Evolutionary conservation across 2,888 invertebrate genomes (phyloP).

Genomic region (Homarus gammarus): DNA sequence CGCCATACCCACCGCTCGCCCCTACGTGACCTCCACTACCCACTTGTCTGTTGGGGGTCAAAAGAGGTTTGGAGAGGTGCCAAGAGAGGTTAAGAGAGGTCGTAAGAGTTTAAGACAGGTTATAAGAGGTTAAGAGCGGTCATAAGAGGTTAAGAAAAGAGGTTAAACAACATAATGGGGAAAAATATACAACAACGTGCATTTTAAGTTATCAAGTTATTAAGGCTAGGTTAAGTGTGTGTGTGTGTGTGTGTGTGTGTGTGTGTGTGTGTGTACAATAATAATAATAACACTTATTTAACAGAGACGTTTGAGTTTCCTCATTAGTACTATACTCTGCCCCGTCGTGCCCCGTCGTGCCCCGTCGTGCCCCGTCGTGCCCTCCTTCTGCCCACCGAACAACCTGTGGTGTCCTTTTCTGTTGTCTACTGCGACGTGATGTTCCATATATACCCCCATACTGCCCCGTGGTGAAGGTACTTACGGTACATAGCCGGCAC

Average conservation of each 20-base stretch:
- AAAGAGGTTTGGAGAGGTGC: neutral
- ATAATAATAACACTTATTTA: too few species aligned
- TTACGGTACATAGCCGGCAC: constrained; percentile 45
- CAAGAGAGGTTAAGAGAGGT: neutral
- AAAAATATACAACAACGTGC: too few species aligned
- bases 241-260: too few species aligned
- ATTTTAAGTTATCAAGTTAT: too few species aligned
- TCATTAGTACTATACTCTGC: too few species aligned
- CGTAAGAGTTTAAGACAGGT: neutral
- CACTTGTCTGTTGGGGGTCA: constrained; percentile 17
- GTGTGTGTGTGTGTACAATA: too few species aligned
- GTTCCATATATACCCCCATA: neutral
- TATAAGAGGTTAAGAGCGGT: neutral
- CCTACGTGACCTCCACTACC: constrained; percentile 37
- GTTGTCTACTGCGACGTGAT: neutral
- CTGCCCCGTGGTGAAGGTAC: neutral
- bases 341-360: too few species aligned
- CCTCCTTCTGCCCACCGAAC: neutral
- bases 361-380: neutral
- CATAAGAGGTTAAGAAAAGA: too few species aligned
- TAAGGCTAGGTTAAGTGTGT: too few species aligned
- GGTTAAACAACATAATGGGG: too few species aligned
- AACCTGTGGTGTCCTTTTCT: neutral
- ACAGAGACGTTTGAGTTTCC: too few species aligned
- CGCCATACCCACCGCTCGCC: constrained; percentile 22